phyloP scores from a whole-genome alignment of 2,888 invertebrate genomes.

The Aporophyla nigra region DNA sequence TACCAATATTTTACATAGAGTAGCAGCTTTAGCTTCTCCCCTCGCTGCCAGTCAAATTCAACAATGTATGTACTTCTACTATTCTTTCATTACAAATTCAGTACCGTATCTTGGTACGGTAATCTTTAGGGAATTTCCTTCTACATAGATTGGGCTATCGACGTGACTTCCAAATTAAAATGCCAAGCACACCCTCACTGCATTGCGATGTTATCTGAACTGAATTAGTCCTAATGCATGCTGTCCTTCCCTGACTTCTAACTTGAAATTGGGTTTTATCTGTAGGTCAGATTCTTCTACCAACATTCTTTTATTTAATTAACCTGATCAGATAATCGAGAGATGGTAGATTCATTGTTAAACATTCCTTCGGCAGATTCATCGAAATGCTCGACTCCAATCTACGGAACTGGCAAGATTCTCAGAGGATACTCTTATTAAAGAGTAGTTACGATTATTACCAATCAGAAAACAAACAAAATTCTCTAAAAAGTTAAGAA shows the following conservation, averaged over 20 bases:
- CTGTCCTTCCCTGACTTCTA: slow-evolving; percentile 22
- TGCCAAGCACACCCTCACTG: slow-evolving; percentile 28
- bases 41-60: neutral
- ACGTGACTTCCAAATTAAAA: slow-evolving; percentile 35
- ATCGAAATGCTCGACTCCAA: neutral
- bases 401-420: neutral
- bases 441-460: neutral
- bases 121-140: slow-evolving; percentile 11
- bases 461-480: too few species aligned
- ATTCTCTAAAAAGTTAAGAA: too few species aligned
- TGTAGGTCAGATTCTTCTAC: slow-evolving; percentile 6
- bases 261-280: slow-evolving; percentile 36
- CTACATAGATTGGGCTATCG: slow-evolving; percentile 3
- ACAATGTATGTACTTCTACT: neutral
- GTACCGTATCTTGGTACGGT: neutral
- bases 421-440: neutral
- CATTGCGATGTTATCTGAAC: slow-evolving; percentile 46
- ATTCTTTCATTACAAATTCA: neutral
- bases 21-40: neutral
- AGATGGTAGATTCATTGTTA: neutral
- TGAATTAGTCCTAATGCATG: slow-evolving; percentile 49
- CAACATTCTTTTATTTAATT: neutral
- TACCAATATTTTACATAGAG: too few species aligned
- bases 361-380: neutral
- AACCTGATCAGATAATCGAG: neutral